Percentiles rank a stretch among this genome's conserved stretches.
Evolutionary conservation across 2,797 vertebrate genomes (phyloP).

Genomic region (Columba guinea): DNA sequence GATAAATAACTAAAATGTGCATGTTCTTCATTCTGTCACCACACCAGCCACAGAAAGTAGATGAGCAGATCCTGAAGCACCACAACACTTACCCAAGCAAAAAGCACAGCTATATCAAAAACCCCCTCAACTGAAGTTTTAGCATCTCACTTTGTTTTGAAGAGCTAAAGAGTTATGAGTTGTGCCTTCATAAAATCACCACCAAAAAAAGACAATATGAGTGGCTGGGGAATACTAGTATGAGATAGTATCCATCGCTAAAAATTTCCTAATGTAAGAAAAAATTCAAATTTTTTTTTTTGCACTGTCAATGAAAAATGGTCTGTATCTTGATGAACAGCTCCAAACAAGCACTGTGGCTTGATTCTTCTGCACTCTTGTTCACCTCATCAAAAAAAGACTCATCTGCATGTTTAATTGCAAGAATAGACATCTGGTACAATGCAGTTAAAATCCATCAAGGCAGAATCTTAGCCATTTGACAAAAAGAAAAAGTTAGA

Average conservation of each 20-base stretch:
- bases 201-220: neutral
- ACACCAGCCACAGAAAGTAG: neutral
- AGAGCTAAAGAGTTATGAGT: neutral
- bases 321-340: neutral
- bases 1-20: neutral
- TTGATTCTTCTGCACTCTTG: neutral
- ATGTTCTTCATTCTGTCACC: neutral
- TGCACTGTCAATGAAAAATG: neutral
- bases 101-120: neutral
- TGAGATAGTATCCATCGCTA: neutral
- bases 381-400: neutral
- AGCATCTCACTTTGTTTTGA: neutral
- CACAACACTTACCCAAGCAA: neutral
- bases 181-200: neutral
- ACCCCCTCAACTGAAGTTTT: neutral
- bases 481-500: neutral
- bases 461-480: neutral
- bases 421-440: neutral
- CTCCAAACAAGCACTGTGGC: neutral
- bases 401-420: slow-evolving; percentile 15
- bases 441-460: neutral
- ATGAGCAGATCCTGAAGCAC: neutral
- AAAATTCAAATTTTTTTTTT: neutral
- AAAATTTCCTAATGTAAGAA: neutral
- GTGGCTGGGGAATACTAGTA: neutral